Conservation (phyloP, 2,797 vertebrate species). For the Vultur gryphus region DNA sequence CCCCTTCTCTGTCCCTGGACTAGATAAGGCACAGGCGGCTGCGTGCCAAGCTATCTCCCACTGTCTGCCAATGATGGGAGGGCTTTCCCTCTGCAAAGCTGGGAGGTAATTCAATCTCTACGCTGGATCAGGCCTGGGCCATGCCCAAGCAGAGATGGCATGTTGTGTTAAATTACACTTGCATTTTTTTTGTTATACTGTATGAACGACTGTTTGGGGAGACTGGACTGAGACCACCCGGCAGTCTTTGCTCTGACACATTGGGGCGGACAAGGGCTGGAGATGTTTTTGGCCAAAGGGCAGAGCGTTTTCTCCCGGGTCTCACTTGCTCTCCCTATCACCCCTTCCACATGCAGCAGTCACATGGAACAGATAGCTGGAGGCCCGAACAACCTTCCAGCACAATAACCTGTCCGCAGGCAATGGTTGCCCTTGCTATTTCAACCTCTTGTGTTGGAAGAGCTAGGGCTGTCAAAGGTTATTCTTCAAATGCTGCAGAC, state of each 20-base stretch:
- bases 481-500: neutral
- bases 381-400: neutral
- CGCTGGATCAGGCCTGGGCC: neutral
- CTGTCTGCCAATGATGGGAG: neutral
- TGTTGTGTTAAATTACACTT: slow-evolving; percentile 32
- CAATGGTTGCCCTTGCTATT: neutral
- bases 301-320: neutral
- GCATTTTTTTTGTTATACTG: neutral
- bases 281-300: neutral
- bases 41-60: neutral
- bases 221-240: neutral
- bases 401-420: neutral
- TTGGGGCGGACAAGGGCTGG: fast-evolving
- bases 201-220: slow-evolving; percentile 24
- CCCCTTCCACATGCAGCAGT: neutral
- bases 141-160: neutral
- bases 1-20: neutral
- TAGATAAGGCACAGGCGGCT: slow-evolving; percentile 23
- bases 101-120: slow-evolving; percentile 9
- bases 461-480: neutral
- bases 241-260: neutral
- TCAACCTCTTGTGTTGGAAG: neutral
- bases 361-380: neutral
- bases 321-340: neutral
- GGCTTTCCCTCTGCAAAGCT: neutral